Percentiles rank a stretch among this genome's conserved stretches.
phyloP scores from a whole-genome alignment of 2,888 invertebrate genomes.

The Cheilosia vulpina region DNA sequence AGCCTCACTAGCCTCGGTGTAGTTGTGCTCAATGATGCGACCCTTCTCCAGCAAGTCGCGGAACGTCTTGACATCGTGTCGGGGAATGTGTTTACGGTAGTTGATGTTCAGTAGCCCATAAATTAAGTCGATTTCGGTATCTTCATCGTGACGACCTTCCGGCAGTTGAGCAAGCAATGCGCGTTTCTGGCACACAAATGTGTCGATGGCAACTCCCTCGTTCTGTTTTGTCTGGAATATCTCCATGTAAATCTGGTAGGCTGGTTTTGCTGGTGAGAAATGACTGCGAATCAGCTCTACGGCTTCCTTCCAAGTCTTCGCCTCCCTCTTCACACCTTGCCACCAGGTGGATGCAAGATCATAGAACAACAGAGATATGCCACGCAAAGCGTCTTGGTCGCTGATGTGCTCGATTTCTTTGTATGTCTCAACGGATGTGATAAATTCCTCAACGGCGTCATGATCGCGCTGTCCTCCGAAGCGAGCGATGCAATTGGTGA shows the following conservation, averaged over 20 bases:
- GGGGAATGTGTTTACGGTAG: constrained; percentile 80
- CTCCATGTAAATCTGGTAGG: constrained; percentile 82
- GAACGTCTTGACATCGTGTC: constrained; percentile 79
- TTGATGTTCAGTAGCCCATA: constrained; percentile 81
- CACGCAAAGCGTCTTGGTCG: constrained; percentile 81
- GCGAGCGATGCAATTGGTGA: constrained; percentile 78
- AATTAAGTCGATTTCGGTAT: constrained; percentile 80
- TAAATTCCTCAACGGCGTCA: constrained; percentile 81
- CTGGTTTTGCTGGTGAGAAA: constrained; percentile 81
- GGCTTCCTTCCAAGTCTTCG: constrained; percentile 81
- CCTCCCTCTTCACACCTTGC: constrained; percentile 81
- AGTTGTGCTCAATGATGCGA: constrained; percentile 80
- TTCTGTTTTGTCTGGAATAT: constrained; percentile 80
- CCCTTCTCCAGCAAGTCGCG: constrained; percentile 80
- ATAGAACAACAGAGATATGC: constrained; percentile 79
- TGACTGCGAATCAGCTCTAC: constrained; percentile 80
- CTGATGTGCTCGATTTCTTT: constrained; percentile 80
- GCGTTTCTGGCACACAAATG: constrained; percentile 80
- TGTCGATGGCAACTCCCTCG: constrained; percentile 78
- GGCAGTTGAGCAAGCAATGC: constrained; percentile 81
- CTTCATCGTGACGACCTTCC: constrained; percentile 80
- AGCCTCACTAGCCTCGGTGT: constrained; percentile 76
- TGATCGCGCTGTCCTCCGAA: constrained; percentile 80
- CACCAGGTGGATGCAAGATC: constrained; percentile 81
- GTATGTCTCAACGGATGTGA: constrained; percentile 79